Base-by-base conservation (phyloP, 1,140 invertebrate genomes). In the Atta cephalotes region DNA sequence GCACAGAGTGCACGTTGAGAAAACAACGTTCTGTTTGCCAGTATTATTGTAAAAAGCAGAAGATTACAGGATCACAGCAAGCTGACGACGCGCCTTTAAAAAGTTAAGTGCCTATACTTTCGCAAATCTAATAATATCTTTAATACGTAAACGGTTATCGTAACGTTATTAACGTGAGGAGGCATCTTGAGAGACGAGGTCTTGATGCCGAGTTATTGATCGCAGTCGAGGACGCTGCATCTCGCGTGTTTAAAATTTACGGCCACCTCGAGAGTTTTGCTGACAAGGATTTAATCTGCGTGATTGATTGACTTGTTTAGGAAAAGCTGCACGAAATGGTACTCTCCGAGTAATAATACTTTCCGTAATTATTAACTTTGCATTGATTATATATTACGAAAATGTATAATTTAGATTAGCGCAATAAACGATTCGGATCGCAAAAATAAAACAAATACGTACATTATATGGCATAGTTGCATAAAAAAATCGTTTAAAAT, bases 271-370 rank as follows among this genome's bases (percentile, higher is more conserved):
- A 45, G 78, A 86, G 60, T 86, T 86, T 82, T 56, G 85, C 85
- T 81, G 85, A 86, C 85, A 71, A 82, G 78, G 85, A 86, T 86
- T 86, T 86, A 82, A 82, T 86, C 85, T 63, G 45, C 78, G 78
- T 86, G 85, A 86, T 82, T 82, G 85, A 86, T 86, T 63, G 78
- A 82, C 39, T 82, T 79, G 85, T 86, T 86, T 82, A 35, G 62
- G 65, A 49, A 62, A 56, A 86, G 78, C 78, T 82, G 66, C 78
- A 60, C 65, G 28, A 28, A 63, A 18, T 45, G 28, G 21, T 7
- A 31, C 70, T n/a, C 70, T 39, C 14, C 25, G 7, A 53, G 49
- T 49, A 45, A 21, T 78, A 28, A 18, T 51, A 53, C 66, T 86
- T 53, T 82, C 39, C 49, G 14, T 53, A 82, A 86, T 86, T 82